Evolutionary conservation across 2,797 vertebrate species (phyloP), one percentile per base, ranked within the genome.

Genomic region (Chaetophractus vellerosus): DNA sequence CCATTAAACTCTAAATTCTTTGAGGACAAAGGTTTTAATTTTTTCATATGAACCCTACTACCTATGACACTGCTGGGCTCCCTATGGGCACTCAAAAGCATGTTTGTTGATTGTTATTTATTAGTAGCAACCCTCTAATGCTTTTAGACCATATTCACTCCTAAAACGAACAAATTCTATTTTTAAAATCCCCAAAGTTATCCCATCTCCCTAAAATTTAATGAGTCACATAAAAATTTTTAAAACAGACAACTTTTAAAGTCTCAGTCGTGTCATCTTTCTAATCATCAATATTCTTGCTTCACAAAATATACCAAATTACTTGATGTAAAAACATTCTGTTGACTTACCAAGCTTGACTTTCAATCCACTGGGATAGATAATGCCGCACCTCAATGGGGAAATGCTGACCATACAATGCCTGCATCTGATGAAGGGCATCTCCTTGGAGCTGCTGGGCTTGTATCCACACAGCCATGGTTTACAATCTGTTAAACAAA

Each of bases 321-420:
- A 66, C 24, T 85, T 36, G 72, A 82, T 12, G 12, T 4, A 66
- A 48, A 38, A 82, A 80, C 36, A 9, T 26, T 19, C 14, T 55
- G 11, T 95, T 8, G 71, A 97, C 99, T 87, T 98, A 99, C 99
- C 99, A 99, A 0, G 99, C 98, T 95, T 99, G 99, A 96, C 98
- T 98, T 96, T 99, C 99, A 9, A 99, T 99, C 99, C 99, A 99
- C 97, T 99, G 99, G 0, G 99, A 99, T 93, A 99, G 98, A 97
- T 99, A 99, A 97, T 99, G 99, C 87, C 99, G 99, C 98, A 99
- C 99, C 97, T 99, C 99, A 6, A 99, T 99, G 90, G 99, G 99
- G 95, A 99, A 99, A 97, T 99, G 99, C 97, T 99, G 99, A n/a
- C 99, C 99, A 0, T 99, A 99, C 36, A 99, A 98, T 0, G 99